A percentile compares a stretch with the other conserved stretches of the same genome.
Conservation (phyloP, 2,797 vertebrate genomes). For the Gallinago nigripennis region DNA sequence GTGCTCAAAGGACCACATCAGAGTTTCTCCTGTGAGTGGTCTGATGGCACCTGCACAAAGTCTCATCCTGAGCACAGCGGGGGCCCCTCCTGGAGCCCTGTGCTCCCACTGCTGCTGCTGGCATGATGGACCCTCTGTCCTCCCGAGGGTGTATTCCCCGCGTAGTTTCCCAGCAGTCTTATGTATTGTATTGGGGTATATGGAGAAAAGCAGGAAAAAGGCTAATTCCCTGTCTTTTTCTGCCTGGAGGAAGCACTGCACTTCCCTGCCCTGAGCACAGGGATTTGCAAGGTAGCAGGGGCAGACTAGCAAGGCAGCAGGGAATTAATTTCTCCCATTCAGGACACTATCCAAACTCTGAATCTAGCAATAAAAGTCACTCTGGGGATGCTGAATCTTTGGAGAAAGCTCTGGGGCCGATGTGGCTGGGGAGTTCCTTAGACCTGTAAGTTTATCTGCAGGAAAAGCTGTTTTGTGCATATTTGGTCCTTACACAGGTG, state of each 20-base stretch:
- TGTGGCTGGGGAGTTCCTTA: neutral
- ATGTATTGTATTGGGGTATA: neutral
- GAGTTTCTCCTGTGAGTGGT: neutral
- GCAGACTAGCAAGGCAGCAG: neutral
- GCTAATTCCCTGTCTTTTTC: neutral
- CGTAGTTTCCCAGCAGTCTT: neutral
- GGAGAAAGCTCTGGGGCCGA: neutral
- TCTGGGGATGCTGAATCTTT: neutral
- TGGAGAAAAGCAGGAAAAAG: neutral
- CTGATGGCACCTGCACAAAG: neutral
- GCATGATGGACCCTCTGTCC: neutral
- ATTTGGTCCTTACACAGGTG: accelerated
- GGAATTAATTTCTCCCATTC: neutral
- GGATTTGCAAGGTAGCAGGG: neutral
- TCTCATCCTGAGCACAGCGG: accelerated
- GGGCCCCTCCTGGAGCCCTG: neutral
- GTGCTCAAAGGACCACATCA: neutral
- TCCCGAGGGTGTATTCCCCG: neutral
- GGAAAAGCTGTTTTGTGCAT: accelerated
- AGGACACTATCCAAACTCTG: neutral
- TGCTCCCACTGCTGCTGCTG: neutral
- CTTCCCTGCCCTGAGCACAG: neutral
- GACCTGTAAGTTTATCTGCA: neutral
- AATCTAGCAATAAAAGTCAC: neutral
- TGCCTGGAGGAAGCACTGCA: neutral